Evolutionary conservation across 1,140 invertebrate genomes (phyloP), one percentile per base, ranked within the genome.

Genomic region (Sitobion miscanthi): DNA sequence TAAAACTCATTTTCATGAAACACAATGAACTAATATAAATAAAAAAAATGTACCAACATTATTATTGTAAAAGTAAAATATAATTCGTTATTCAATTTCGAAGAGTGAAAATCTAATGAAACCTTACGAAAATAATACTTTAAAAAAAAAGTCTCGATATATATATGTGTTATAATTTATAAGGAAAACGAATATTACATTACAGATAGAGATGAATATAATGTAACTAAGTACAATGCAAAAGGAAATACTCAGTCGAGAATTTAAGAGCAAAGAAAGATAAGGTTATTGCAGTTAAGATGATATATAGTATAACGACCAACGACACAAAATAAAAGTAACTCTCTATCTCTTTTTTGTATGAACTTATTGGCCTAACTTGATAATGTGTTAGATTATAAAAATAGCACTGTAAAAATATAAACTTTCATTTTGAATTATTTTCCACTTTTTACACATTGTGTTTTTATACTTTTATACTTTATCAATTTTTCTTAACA

Each of bases 221-320:
- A 47, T 47, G 17, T 86, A n/a, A 86, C 23, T 45, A 86, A 45
- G 25, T 86, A 86, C 14, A 86, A 30, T 30, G n/a, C 30, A 47
- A 45, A 86, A 86, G 5, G 45, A 86, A 86, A 47, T 47, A 45
- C 14, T 30, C 30, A 85, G 38, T 11, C 21, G 23, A 47, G 42
- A 86, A 86, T 86, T 86, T 45, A 86, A 86, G 45, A 86, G 25
- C 23, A 25, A 9, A 30, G 25, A 86, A 86, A 86, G 85, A 86
- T 86, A 86, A 86, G 45, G 25, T 47, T 85, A 86, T 86, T 86
- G 23, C 85, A 45, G 42, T 30, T 86, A 45, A 25, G 3, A 86
- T 77, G 38, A 85, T 85, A 85, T 85, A 45, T 85, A 11, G 38
- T 47, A 35, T 35, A 86, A 30, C 1, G 25, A 86, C 62, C 17